phyloP scores from a whole-genome alignment of 2,888 invertebrate species.

The Nasonovia ribisnigri region DNA sequence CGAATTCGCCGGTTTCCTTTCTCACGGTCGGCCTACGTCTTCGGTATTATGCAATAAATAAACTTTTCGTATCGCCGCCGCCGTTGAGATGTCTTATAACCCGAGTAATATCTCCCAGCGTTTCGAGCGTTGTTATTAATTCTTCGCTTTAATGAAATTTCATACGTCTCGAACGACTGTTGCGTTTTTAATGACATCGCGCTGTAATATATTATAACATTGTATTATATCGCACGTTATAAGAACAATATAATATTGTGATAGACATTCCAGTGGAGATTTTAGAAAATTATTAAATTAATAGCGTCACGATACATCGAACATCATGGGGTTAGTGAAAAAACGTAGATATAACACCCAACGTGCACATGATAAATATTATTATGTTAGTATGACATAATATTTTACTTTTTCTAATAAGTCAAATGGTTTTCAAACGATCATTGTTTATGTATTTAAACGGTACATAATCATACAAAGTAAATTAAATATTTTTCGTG shows the following conservation, averaged over 20 bases:
- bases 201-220: neutral
- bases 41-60: neutral
- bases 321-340: no score
- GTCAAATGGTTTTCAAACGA: neutral
- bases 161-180: slow-evolving; percentile 1
- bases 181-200: neutral
- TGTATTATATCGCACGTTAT: neutral
- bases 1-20: neutral
- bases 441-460: neutral
- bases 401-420: neutral
- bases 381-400: neutral
- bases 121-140: neutral
- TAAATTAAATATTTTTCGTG: neutral
- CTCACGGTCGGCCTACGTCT: neutral
- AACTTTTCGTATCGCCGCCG: neutral
- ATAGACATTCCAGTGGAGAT: neutral
- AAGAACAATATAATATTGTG: neutral
- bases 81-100: neutral
- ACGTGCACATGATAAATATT: neutral
- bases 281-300: neutral
- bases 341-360: no score
- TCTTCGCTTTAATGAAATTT: slow-evolving; percentile 5
- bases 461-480: neutral
- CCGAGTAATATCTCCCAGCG: neutral
- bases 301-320: neutral